Evolutionary conservation across 2,113 vertebrate species (phyloP), one percentile per base, ranked within the genome.

Genomic region (Albula glossodonta): DNA sequence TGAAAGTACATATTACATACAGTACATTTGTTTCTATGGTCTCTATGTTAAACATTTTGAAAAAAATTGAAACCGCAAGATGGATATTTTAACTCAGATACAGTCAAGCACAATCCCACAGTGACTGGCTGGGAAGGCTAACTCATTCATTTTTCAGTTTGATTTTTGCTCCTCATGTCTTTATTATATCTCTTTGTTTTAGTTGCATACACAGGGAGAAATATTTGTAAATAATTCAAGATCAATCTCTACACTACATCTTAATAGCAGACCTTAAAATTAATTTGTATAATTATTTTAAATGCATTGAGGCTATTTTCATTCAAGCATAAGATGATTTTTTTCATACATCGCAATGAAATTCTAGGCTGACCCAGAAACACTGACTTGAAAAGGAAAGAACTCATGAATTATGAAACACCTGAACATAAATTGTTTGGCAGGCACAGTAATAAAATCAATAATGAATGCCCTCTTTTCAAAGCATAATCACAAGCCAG

Each of bases 381-480:
- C 87, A 78, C 84, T 86, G 63, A 86, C 83, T 81, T 90, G 86
- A 91, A 92, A 93, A 87, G 52, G 85, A 89, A 89, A 82, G 87
- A 84, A 83, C 89, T 70, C 84, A 53, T 94, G 87, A 93, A 94
- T 93, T 91, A 92, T 92, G 74, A 80, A 94, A 87, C 81, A 89
- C 88, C 91, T 93, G 90, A 93, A 93, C 93, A 93, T 92, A 89
- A 93, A 93, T 92, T 93, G 92, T 93, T 94, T 91, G 87, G 87
- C 81, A 86, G 85, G 82, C 77, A 79, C 81, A 48, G 50, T 1
- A 80, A 7, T 51, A 50, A 83, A 60, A 93, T 95, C 85, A 95
- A 95, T 95, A 93, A 93, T 95, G 81, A 89, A 95, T 93, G 90
- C 7, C 83, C 49, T 78, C 91, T 88, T 93, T 95, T 93, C 91